Evolutionary conservation across 2,113 vertebrate species (phyloP).

Genomic region (Brienomyrus longianalis): DNA sequence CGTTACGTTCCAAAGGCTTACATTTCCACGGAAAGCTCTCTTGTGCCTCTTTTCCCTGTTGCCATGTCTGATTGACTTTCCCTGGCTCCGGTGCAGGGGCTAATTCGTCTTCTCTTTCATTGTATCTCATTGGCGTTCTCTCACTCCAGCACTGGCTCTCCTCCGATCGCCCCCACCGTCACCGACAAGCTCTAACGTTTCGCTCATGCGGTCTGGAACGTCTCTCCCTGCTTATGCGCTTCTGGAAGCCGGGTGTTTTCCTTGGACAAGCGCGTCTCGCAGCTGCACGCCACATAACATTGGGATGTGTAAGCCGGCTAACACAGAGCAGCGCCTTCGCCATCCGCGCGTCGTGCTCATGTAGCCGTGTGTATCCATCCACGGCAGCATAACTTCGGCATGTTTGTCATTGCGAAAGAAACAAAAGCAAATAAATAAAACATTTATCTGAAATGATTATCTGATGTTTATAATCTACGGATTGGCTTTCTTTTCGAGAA

Average conservation of each 20-base stretch:
- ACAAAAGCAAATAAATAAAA: background rate
- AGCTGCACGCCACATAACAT: background rate
- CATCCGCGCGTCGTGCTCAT: no score
- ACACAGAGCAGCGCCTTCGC: background rate
- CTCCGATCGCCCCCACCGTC: background rate
- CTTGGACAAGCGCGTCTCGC: background rate
- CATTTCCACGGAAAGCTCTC: background rate
- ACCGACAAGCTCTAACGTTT: background rate
- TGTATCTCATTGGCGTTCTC: background rate
- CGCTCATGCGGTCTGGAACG: background rate
- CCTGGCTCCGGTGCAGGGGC: background rate
- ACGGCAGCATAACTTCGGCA: background rate
- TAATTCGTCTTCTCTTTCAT: background rate
- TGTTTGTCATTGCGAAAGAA: background rate
- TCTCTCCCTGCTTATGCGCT: background rate
- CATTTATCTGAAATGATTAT: background rate
- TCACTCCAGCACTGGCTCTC: background rate
- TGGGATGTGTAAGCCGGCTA: background rate
- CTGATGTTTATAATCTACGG: background rate
- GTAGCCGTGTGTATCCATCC: background rate
- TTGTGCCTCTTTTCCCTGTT: background rate
- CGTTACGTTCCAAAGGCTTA: background rate
- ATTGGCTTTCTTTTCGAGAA: background rate
- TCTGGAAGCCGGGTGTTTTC: conserved; percentile 4
- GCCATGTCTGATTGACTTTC: conserved; percentile 3